Conservation (phyloP, 2,113 vertebrate genomes). For the Austrofundulus limnaeus region DNA sequence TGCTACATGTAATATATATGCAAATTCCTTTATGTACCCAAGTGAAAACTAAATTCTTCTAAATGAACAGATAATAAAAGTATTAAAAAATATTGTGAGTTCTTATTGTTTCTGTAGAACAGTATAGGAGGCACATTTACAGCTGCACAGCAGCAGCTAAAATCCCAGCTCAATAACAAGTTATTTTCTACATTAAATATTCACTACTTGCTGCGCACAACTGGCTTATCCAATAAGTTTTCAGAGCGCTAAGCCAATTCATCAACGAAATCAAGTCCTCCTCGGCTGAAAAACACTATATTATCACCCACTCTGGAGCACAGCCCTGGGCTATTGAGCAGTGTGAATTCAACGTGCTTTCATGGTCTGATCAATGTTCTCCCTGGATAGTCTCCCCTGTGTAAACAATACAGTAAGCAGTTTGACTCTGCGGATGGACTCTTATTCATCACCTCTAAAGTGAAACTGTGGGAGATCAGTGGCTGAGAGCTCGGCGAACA, state of each 20-base stretch:
- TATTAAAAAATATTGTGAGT: conserved; percentile 12
- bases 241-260: conserved; percentile 56
- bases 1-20: conserved; percentile 8
- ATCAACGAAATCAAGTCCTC: conserved; percentile 69
- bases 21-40: conserved; percentile 8
- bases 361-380: conserved; percentile 62
- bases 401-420: conserved; percentile 67
- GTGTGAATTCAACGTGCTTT: conserved; percentile 48
- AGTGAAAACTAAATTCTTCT: conserved; percentile 11
- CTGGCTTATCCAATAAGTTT: conserved; percentile 65
- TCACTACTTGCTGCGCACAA: conserved; percentile 57
- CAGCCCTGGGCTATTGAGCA: conserved; percentile 46
- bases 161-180: conserved; percentile 74
- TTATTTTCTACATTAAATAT: conserved; percentile 75
- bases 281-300: conserved; percentile 50
- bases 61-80: conserved; percentile 3
- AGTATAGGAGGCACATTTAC: conserved; percentile 53
- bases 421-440: conserved; percentile 59
- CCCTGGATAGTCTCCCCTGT: conserved; percentile 51
- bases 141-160: conserved; percentile 56
- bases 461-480: conserved; percentile 50
- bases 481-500: conserved; percentile 24
- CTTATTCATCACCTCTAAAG: conserved; percentile 62
- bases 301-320: conserved; percentile 44
- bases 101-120: conserved; percentile 40